These are phyloP conservation scores for Campylorhamphus procurvoides DNA, from an alignment of 2,113 vertebrate genomes.

Conservation along the genomic window DNA sequence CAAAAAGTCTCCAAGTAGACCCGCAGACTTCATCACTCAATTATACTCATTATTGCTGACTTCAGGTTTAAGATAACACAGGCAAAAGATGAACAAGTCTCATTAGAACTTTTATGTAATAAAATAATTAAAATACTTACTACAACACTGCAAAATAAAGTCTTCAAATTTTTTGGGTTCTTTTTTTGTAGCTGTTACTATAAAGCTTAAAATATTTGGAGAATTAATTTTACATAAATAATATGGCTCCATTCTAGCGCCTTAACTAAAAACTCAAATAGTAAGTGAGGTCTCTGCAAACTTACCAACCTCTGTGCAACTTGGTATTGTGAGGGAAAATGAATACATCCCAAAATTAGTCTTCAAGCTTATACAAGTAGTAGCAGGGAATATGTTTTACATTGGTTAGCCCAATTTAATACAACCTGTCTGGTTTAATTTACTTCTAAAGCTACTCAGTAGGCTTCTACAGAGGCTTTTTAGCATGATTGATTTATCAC, in stretches of 20 bases:
- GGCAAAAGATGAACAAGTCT: not conserved
- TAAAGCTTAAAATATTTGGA: not conserved
- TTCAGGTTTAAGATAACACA: not conserved
- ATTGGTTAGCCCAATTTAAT: not conserved
- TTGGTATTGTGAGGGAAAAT: not conserved
- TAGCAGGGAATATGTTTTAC: not conserved
- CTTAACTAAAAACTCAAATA: not conserved
- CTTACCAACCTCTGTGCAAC: not conserved
- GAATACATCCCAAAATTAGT: not conserved
- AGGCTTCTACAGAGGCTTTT: not conserved
- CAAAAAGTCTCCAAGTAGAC: not conserved
- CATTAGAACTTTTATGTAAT: not conserved
- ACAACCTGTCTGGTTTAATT: not conserved
- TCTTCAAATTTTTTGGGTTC: not conserved
- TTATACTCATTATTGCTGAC: not conserved
- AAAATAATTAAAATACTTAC: not conserved
- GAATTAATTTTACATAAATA: not conserved
- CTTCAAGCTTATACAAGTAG: not conserved
- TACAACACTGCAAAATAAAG: not conserved
- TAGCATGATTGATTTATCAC: not conserved
- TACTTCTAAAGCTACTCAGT: not conserved
- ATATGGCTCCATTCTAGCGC: not conserved
- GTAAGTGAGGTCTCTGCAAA: not conserved
- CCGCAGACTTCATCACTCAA: rapidly evolving
- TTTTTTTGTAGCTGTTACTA: not conserved